phyloP scores from a whole-genome alignment of 2,113 vertebrate genomes.

The Odocoileus hemionus region DNA sequence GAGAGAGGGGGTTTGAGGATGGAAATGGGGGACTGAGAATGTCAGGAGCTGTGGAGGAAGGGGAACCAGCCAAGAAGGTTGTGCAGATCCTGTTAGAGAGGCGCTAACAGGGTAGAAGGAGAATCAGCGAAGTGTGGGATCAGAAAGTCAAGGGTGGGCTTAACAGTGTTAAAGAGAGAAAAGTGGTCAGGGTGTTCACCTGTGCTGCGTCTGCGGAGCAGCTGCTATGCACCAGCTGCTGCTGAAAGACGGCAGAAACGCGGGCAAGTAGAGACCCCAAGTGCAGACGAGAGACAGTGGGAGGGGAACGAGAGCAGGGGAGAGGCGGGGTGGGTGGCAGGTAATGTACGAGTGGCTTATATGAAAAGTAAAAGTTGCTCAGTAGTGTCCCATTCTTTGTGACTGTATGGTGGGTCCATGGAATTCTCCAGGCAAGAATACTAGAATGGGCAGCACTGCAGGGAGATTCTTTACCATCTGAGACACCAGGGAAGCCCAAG shows the following conservation, averaged over 20 bases:
- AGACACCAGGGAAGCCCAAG: background rate
- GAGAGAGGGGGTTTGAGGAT: background rate
- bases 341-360: background rate
- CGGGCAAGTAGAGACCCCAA: background rate
- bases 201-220: background rate
- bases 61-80: background rate
- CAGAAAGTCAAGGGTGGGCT: background rate
- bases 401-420: background rate
- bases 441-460: background rate
- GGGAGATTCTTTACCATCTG: background rate
- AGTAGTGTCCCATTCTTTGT: background rate
- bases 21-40: background rate
- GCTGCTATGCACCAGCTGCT: accelerated
- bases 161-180: background rate
- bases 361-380: background rate
- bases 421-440: background rate
- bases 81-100: background rate
- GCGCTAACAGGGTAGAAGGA: background rate
- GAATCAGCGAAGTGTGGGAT: background rate
- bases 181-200: background rate
- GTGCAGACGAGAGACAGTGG: background rate
- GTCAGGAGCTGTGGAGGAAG: background rate
- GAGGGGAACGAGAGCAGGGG: background rate
- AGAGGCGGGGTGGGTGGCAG: background rate
- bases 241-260: background rate